Evolutionary conservation across 2,888 invertebrate genomes (phyloP), one percentile per base, ranked within the genome.

Genomic region (Zygothrica quintamaculata): DNA sequence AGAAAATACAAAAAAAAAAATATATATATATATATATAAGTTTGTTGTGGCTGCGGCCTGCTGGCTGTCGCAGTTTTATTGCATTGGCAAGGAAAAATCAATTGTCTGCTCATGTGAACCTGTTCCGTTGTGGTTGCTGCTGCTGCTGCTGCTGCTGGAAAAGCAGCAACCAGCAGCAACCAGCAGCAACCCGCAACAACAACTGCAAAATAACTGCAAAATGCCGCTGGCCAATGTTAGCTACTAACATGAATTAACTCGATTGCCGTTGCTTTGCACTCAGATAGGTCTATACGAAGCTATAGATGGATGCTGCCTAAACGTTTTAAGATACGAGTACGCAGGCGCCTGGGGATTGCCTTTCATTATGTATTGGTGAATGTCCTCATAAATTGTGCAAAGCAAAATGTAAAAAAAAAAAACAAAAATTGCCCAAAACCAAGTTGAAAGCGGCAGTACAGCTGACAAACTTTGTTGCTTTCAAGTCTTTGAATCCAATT

Each of bases 21-120:
- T 22, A 22, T 22, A 22, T 22, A 22, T 22, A 5, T 22, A 22
- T 22, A 22, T 22, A 22, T 22, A 22, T 22, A 58, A 61, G 64
- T 74, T 66, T 74, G 78, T 66, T 74, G 55, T 66, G 59, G 57
- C 59, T 64, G 59, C 65, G 47, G 58, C 56, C 48, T 34, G 8
- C 18, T 22, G 26, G 46, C 56, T 50, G 51, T 59, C 44, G 52
- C 52, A 47, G 57, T 53, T 74, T 72, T 72, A 65, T 64, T 69
- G 73, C 68, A 65, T 62, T 71, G 59, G 65, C 58, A 65, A 80
- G 77, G 84, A 84, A 80, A 80, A 80, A 80, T 84, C 80, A 80
- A 80, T 80, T 80, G 80, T 80, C 77, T 84, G 80, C 29, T 66
- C 57, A 60, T 67, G 57, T 74, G 77, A 75, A 75, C 75, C 75